These are phyloP conservation scores for Gila orcuttii DNA, from an alignment of 2,113 vertebrate genomes.

Conservation along the genomic window DNA sequence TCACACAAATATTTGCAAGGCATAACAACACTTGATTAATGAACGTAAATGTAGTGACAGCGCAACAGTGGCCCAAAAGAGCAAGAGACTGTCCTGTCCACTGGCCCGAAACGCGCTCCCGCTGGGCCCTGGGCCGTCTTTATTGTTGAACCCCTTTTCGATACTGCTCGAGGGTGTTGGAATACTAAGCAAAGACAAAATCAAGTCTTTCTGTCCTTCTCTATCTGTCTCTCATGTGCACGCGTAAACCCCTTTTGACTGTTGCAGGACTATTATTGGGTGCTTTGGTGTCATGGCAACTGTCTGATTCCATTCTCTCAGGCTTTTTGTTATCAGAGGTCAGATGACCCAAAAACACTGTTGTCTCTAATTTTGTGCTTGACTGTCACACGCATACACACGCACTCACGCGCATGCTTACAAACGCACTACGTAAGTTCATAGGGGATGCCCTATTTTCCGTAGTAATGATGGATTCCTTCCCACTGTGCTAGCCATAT, in stretches of 20 bases:
- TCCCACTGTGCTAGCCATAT: slow-evolving; percentile 35
- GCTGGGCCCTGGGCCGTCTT: neutral
- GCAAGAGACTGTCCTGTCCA: neutral
- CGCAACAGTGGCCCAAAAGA: neutral
- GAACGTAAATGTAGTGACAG: neutral
- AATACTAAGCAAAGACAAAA: slow-evolving; percentile 47
- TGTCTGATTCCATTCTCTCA: slow-evolving; percentile 63
- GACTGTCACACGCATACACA: slow-evolving; percentile 3
- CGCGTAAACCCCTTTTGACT: slow-evolving; percentile 49
- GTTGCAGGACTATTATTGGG: slow-evolving; percentile 55
- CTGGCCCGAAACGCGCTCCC: slow-evolving; percentile 12
- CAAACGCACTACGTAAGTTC: slow-evolving; percentile 10
- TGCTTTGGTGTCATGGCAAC: slow-evolving; percentile 52
- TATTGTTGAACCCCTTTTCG: neutral
- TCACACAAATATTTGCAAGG: neutral
- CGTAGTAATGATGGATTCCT: slow-evolving; percentile 51
- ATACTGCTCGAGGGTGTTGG: slow-evolving; percentile 19
- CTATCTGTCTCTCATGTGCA: slow-evolving; percentile 4
- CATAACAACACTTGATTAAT: neutral
- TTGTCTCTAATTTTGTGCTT: slow-evolving; percentile 48
- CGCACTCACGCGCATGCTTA: slow-evolving; percentile 32
- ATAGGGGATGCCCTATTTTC: slow-evolving; percentile 53
- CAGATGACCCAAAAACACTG: slow-evolving; percentile 61
- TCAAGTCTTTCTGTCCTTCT: slow-evolving; percentile 26
- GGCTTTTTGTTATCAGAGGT: slow-evolving; percentile 65